These are phyloP conservation scores for Phlogophora meticulosa DNA, from an alignment of 2,888 invertebrate genomes.

Conservation along the genomic window DNA sequence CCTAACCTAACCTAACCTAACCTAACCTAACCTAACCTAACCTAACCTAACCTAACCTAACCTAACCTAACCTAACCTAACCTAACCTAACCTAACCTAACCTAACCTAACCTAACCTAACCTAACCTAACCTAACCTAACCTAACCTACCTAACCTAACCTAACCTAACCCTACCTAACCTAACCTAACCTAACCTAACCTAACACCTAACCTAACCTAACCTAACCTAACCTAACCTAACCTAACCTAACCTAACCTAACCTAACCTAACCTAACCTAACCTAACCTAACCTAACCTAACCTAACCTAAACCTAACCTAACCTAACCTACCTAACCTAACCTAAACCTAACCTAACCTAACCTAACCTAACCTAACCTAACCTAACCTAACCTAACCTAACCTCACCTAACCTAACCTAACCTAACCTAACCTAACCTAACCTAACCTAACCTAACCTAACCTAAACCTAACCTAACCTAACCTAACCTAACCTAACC, in stretches of 20 bases:
- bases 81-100: conserved; percentile 23
- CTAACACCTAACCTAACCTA: conserved; percentile 55
- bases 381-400: conserved; percentile 54
- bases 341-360: conserved; percentile 57
- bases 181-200: no score
- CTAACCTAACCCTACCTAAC: conserved; percentile 51
- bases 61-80: conserved; percentile 58
- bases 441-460: conserved; percentile 39
- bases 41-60: conserved; percentile 61
- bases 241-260: conserved; percentile 44
- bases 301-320: conserved; percentile 51
- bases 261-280: conserved; percentile 44
- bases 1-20: conserved; percentile 60
- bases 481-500: conserved; percentile 62
- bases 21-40: conserved; percentile 56
- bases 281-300: conserved; percentile 52
- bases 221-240: conserved; percentile 56
- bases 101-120: conserved; percentile 39
- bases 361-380: conserved; percentile 56
- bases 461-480: no score
- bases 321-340: conserved; percentile 52
- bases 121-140: conserved; percentile 48
- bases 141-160: conserved; percentile 45
- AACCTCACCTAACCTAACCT: conserved; percentile 58
- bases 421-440: conserved; percentile 64